Evolutionary conservation across 2,113 vertebrate genomes (phyloP).

Genomic region (Otis tarda): DNA sequence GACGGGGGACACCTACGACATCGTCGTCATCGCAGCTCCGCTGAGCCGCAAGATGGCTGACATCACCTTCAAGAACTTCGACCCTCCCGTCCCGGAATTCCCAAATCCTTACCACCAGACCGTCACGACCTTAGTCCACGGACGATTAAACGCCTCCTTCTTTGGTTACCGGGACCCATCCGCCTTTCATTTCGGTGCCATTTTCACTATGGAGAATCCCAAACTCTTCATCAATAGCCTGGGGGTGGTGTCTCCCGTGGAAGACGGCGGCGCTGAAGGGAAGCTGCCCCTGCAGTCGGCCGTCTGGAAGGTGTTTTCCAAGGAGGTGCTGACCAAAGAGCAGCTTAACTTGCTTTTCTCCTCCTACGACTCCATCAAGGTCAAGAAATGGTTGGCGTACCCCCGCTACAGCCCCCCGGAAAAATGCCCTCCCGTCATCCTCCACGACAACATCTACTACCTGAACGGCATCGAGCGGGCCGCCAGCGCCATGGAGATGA

Average conservation of each 20-base stretch:
- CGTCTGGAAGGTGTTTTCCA: slow-evolving; percentile 90
- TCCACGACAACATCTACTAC: slow-evolving; percentile 88
- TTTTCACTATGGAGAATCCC: slow-evolving; percentile 83
- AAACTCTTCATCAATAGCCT: slow-evolving; percentile 79
- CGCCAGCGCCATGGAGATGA: slow-evolving; percentile 93
- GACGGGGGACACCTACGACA: slow-evolving; percentile 82
- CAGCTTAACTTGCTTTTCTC: slow-evolving; percentile 83
- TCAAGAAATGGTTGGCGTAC: slow-evolving; percentile 85
- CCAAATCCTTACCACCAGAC: slow-evolving; percentile 78
- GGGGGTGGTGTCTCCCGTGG: slow-evolving; percentile 71
- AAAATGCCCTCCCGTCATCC: slow-evolving; percentile 81
- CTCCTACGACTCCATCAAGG: slow-evolving; percentile 77
- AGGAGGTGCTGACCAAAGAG: slow-evolving; percentile 71
- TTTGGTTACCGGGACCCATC: slow-evolving; percentile 75
- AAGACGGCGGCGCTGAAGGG: background rate
- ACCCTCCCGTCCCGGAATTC: slow-evolving; percentile 80
- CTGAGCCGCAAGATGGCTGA: slow-evolving; percentile 82
- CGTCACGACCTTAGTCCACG: slow-evolving; percentile 84
- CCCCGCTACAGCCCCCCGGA: slow-evolving; percentile 81
- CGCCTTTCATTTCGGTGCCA: slow-evolving; percentile 62
- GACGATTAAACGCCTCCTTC: slow-evolving; percentile 83
- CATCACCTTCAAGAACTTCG: slow-evolving; percentile 85
- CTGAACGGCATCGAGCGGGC: slow-evolving; percentile 86
- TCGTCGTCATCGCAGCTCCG: slow-evolving; percentile 86
- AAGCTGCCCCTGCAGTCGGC: slow-evolving; percentile 8